Evolutionary conservation across 1,140 invertebrate genomes (phyloP), one percentile per base, ranked within the genome.

Genomic region (Babylonia areolata): DNA sequence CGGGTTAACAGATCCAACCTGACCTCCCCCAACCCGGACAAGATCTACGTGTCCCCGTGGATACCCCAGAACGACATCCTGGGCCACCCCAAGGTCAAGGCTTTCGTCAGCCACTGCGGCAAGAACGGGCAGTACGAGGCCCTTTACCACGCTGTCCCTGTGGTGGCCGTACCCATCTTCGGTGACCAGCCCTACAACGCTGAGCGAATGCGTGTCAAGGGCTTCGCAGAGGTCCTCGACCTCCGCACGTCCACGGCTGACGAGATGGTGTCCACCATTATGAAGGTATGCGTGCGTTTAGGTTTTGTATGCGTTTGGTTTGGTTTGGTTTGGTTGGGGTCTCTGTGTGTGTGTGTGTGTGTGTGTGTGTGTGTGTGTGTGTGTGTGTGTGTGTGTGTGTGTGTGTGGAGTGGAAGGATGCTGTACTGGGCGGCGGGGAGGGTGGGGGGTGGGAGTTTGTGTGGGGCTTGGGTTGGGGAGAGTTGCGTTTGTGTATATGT

Each of bases 161-260:
- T 92, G 64, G 86, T 98, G 6, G 95, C 96, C 17, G 96, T 97
- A 89, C 97, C 97, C 17, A 93, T 97, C 85, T 89, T 88, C 54
- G 88, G 83, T n/a, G 88, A 90, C 80, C 89, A 90, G 73, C 58
- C 33, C 23, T 86, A 84, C 54, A 89, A 89, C 81, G 85, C 88
- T 1, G 75, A 87, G 33, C 51, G 86, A 54, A 73, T 90, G 33
- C 33, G 42, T 33, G 73, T 79, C 77, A 85, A 84, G 83, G 87
- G 75, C 23, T 84, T 86, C 77, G 87, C 80, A 20, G 77, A 83
- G 15, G 28, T 46, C 2, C 37, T 81, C 20, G 87, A 88, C 35
- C 73, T 88, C 23, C 39, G 87, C 9, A 31, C 33, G 23, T 79
- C 75, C n/a, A 84, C 85, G 2, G 64, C 73, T 20, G 85, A 88